Percentiles rank a stretch among this genome's conserved stretches.
These are phyloP conservation scores for Noctuana brunneofusca DNA, from an alignment of 2,888 invertebrate species.

Conservation along the genomic window DNA sequence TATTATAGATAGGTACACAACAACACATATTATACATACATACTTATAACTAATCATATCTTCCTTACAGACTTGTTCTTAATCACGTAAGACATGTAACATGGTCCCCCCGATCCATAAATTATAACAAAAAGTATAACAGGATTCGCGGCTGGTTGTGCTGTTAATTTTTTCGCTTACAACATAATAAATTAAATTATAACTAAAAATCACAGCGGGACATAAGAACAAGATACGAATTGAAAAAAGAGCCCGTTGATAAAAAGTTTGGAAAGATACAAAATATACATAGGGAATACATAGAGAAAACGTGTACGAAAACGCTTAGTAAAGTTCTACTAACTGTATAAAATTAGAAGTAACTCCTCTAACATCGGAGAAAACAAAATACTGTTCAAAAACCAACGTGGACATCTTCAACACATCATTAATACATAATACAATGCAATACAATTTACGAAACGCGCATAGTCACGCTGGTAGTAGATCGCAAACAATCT, in stretches of 20 bases:
- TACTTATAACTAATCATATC: background rate
- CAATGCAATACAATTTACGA: too few species aligned
- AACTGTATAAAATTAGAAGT: too few species aligned
- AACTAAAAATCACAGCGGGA: slow-evolving; percentile 30
- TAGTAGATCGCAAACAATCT: too few species aligned
- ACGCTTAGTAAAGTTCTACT: too few species aligned
- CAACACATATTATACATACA: background rate
- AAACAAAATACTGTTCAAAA: too few species aligned
- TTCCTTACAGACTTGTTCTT: background rate
- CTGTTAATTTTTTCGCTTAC: slow-evolving; percentile 23
- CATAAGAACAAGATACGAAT: slow-evolving; percentile 11
- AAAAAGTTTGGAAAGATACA: background rate
- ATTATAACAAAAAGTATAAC: slow-evolving; percentile 36
- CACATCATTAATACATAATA: too few species aligned
- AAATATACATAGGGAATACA: background rate
- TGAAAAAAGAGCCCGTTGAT: background rate
- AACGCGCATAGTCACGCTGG: too few species aligned
- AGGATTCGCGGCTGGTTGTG: background rate
- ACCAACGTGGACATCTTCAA: too few species aligned
- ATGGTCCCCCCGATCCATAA: background rate
- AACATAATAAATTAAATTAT: slow-evolving; percentile 31
- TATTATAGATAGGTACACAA: too few species aligned
- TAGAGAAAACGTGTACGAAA: too few species aligned
- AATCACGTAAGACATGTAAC: background rate
- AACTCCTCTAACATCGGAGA: too few species aligned